Base-by-base conservation (phyloP, 2,113 vertebrate species). In the Mohoua ochrocephala region DNA sequence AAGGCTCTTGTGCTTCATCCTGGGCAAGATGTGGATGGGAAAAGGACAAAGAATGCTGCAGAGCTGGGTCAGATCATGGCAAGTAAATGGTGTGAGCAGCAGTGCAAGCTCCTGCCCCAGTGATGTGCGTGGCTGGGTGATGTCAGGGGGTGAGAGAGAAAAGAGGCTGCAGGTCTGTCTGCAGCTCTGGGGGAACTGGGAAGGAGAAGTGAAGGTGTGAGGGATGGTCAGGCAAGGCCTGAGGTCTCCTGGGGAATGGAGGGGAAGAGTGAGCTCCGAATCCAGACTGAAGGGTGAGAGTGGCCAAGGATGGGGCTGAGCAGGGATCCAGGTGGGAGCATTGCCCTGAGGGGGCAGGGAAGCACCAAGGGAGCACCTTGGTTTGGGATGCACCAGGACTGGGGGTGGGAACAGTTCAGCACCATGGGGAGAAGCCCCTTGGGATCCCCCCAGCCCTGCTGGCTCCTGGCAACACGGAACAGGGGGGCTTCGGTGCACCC, bases 121-220 rank as follows among this genome's bases (percentile, higher is more conserved):
- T 1, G 41, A 21, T 6, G 22, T 19, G 37, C 0, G 0, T 8
- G 78, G 50, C n/a, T 21, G 53, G 2, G 24, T 4, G 35, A 10
- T 44, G 17, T 2, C 5, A 15, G 19, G 54, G 39, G 23, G 8
- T 2, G 44, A 24, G 49, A 35, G 63, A 7, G 52, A 22, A 44
- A 37, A 63, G 68, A 33, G 26, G 41, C 69, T 74, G 64, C 59
- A 70, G 80, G 41, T 85, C 44, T 47, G 7, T 7, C 60, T 60
- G 60, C n/a, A 59, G 63, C n/a, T 81, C 9, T 2, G 3, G 42
- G 74, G 59, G 37, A 84, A 39, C 47, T 59, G 93, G 75, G 64
- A 88, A 91, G 49, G 74, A 89, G 93, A 94, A 87, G 65, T 47
- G 78, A 30, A 35, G 61, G n/a, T 33, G 70, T 33, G 65, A 90